Base-by-base conservation (phyloP, 2,797 vertebrate genomes). In the Melanotaenia parkinsoni region DNA sequence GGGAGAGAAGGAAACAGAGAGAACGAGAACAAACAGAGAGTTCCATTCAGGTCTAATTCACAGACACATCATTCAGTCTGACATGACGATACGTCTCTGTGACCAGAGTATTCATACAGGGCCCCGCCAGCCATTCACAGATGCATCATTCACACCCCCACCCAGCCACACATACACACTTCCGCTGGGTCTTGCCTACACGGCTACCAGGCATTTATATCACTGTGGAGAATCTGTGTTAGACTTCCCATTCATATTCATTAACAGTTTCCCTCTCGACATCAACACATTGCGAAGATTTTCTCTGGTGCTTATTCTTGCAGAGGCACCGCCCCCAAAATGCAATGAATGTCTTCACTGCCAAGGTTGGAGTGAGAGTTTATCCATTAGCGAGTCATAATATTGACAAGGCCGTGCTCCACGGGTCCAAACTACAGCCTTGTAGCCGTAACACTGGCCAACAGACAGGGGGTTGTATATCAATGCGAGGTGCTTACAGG, bases 61-160 rank as follows among this genome's bases (percentile, higher is more conserved):
- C 86, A 93, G 89, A 90, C 90, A 61, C 90, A 91, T 92, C 94
- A 92, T 93, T 94, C 89, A 94, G 86, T 76, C 84, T 83, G 87
- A 89, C 92, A 82, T 85, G 83, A 85, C 80, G 86, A 90, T 88
- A 85, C 87, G 85, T 90, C 85, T 89, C 83, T 85, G 80, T 69
- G 88, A 90, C 86, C 84, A 56, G 67, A 82, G 84, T 83, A 91
- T 88, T 89, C 91, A 86, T 87, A 87, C 65, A 82, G 77, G 81
- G 68, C 76, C 81, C 75, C 74, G 54, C 78, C 89, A 84, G 84
- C 75, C 78, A 67, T 65, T 82, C 88, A 81, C 87, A 88, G 83
- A 88, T 84, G 84, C 83, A 90, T 88, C 86, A 84, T 88, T 88
- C 81, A 89, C 90, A 88, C 87, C 74, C 84, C 82, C 86, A 79